Evolutionary conservation across 2,113 vertebrate genomes (phyloP), one percentile per base, ranked within the genome.

Genomic region (Delphinus delphis): DNA sequence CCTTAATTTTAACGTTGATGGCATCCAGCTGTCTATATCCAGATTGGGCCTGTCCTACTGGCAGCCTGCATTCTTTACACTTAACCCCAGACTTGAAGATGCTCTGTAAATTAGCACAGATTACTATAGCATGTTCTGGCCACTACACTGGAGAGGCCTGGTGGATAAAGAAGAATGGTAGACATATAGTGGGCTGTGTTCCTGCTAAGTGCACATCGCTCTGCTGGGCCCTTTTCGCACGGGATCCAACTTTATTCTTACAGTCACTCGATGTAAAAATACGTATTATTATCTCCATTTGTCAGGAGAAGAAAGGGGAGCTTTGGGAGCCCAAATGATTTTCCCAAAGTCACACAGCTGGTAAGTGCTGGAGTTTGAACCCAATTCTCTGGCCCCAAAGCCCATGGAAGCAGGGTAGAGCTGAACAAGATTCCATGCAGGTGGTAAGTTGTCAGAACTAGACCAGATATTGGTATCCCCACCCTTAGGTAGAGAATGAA

Each of bases 201-300:
- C 67, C 79, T 79, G 2, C 41, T 55, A 79, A 50, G 41, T 18
- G 8, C 25, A 26, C 60, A 18, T 80, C 2, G 2, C 53, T 50
- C 23, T 8, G 8, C 23, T 5, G 21, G 36, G 8, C 63, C 38
- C 41, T 31, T 62, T 71, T 21, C n/a, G 2, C 44, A 20, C 9
- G 14, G 25, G 31, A 58, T 8, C 58, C 15, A 25, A 0, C 50
- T 62, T 38, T 20, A 62, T 91, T 68, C 28, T 68, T 28, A 25
- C 0, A 36, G 31, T 38, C 67, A n/a, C 33, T 58, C 36, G 6
- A 0, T 18, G 4, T 28, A 55, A 11, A 9, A 21, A 3, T 70
- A 15, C 31, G 33, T 86, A 67, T 60, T 44, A 60, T 14, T 17
- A 10, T 33, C 20, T 26, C 23, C 50, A 36, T 65, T 53, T 65